phyloP scores from a whole-genome alignment of 37 sponge, comb jelly and placozoan species.

The Halichondria panicea region DNA sequence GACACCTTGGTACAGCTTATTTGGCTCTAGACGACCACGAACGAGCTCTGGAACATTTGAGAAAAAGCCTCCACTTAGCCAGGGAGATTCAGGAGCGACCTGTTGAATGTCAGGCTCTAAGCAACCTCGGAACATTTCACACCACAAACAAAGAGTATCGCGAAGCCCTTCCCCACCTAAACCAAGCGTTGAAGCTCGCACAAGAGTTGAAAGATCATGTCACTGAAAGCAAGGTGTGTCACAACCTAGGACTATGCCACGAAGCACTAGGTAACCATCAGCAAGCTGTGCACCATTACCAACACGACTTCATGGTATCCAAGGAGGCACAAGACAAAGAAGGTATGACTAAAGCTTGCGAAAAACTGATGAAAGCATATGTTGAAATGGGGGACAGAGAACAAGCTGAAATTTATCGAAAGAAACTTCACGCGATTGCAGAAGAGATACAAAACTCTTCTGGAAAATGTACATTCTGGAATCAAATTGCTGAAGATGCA shows the following conservation, averaged over 20 bases:
- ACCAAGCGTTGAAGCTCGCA: conserved; percentile 58
- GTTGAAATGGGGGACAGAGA: conserved; percentile 74
- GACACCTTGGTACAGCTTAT: conserved; percentile 86
- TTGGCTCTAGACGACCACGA: conserved; percentile 74
- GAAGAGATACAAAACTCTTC: conserved; percentile 73
- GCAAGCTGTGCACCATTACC: conserved; percentile 84
- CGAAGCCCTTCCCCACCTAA: conserved; percentile 58
- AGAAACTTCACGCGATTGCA: conserved; percentile 67
- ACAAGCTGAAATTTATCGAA: conserved; percentile 79
- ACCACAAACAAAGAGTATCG: conserved; percentile 46
- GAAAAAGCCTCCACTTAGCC: conserved; percentile 67
- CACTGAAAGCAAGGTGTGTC: conserved; percentile 77
- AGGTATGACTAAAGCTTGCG: conserved; percentile 82
- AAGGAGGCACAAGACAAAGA: conserved; percentile 85
- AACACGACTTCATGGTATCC: conserved; percentile 80
- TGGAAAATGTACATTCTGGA: conserved; percentile 73
- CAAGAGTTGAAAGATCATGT: conserved; percentile 64
- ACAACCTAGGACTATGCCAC: conserved; percentile 80
- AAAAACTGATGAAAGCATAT: conserved; percentile 72
- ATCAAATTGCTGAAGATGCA: conserved; percentile 83
- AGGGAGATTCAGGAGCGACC: conserved; percentile 56
- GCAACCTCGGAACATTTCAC: conserved; percentile 83
- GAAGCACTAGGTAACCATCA: conserved; percentile 79
- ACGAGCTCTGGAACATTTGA: conserved; percentile 65
- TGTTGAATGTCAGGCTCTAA: conserved; percentile 70